These are phyloP conservation scores for Iselma pallidipennis DNA, from an alignment of 2,888 invertebrate genomes.

Conservation along the genomic window DNA sequence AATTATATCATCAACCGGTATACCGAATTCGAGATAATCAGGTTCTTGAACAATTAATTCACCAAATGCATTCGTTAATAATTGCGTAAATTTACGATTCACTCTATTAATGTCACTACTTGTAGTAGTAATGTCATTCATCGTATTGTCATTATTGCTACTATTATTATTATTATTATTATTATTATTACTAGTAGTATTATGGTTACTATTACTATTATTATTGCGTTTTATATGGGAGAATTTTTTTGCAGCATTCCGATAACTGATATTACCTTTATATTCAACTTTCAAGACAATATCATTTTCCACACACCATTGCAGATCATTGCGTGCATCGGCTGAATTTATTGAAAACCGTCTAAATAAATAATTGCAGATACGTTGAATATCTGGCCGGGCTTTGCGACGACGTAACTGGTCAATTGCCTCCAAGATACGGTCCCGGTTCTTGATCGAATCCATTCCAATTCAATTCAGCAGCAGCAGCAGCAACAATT, in stretches of 20 bases:
- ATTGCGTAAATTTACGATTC: conserved; percentile 51
- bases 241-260: conserved; percentile 73
- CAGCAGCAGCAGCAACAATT: too few species aligned
- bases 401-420: conserved; percentile 82
- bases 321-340: conserved; percentile 73
- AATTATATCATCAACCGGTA: conserved; percentile 70
- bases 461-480: conserved; percentile 28
- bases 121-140: not conserved
- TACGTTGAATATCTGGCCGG: conserved; percentile 80
- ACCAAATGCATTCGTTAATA: conserved; percentile 71
- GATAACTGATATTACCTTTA: conserved; percentile 83
- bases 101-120: conserved; percentile 21
- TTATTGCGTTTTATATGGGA: conserved; percentile 58
- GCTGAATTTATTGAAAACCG: conserved; percentile 71
- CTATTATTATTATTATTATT: not conserved
- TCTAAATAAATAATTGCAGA: conserved; percentile 79
- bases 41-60: conserved; percentile 73
- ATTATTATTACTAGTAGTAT: conserved; percentile 26
- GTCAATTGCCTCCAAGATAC: conserved; percentile 83
- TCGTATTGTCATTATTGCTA: not conserved
- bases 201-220: conserved; percentile 25
- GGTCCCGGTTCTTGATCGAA: conserved; percentile 70
- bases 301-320: conserved; percentile 74
- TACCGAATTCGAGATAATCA: conserved; percentile 71
- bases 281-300: conserved; percentile 82